Evolutionary conservation across 2,113 vertebrate genomes (phyloP).

Genomic region (Equus przewalskii): DNA sequence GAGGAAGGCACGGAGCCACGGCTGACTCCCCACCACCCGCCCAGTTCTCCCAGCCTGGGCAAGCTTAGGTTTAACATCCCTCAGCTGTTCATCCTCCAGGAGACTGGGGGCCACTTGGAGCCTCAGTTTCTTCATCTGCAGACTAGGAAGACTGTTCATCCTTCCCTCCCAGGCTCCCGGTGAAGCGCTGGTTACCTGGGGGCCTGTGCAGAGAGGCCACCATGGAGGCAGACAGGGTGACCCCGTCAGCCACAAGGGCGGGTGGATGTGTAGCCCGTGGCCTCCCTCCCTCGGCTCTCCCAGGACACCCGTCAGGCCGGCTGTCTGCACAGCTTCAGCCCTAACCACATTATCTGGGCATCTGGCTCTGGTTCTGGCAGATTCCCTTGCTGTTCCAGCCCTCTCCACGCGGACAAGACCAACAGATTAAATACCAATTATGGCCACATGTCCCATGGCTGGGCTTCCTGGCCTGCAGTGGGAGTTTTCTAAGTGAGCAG

Average conservation of each 20-base stretch:
- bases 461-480: neutral
- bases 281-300: neutral
- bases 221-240: rapidly evolving
- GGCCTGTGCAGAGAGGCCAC: neutral
- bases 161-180: neutral
- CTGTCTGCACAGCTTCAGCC: neutral
- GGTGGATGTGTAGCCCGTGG: neutral
- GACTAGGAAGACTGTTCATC: rapidly evolving
- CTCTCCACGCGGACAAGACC: neutral
- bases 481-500: neutral
- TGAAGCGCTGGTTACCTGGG: rapidly evolving
- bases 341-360: slow-evolving; percentile 28
- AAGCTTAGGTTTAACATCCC: rapidly evolving
- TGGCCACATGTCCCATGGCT: neutral
- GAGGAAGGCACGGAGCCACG: rapidly evolving
- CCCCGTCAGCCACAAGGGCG: rapidly evolving
- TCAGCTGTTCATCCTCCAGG: too few species aligned
- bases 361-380: slow-evolving; percentile 8
- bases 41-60: rapidly evolving
- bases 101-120: rapidly evolving
- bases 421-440: neutral
- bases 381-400: neutral
- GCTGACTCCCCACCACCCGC: rapidly evolving
- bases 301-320: neutral
- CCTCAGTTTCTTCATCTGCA: neutral